Evolutionary conservation across 30 jellyfish, hydroid and myxozoan genomes (phyloP), one percentile per base, ranked within the genome.

Genomic region (Pseudorhiza aurosa): DNA sequence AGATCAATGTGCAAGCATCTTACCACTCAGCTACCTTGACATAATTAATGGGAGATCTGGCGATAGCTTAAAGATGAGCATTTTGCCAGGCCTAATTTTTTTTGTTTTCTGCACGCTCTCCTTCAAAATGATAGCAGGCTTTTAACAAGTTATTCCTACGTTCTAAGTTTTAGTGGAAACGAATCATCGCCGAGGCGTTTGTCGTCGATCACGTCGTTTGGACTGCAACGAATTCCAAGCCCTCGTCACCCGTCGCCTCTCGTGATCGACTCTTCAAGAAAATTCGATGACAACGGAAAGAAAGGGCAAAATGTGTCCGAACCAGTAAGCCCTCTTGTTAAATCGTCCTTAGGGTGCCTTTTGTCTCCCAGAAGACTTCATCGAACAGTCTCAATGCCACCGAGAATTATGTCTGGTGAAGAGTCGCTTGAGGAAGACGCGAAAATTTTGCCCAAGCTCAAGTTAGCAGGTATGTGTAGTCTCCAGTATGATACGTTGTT

Each of bases 211-310:
- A 82, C 99, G 11, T 72, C 99, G 15, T 93, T 93, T 62, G 84
- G 95, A 12, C 60, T 85, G 69, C 97, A 80, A 51, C 94, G 99
- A 15, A 95, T 93, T 12, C 99, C 99, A 26, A 93, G 99, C 39
- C 99, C 99, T 8, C 94, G 93, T 11, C 97, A 93, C 30, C 99
- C 99, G 8, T 93, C 99, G 24, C 99, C 99, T 10, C 74, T 93
- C 33, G 99, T 93, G 50, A 65, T 93, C 35, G 99, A 83, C 69
- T 35, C 96, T 22, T 65, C 94, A 27, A 58, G 72, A 27, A 33
- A 75, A 44, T 8, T 22, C 25, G 91, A 71, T 18, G 88, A 68
- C 10, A 19, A 21, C 46, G 30, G 50, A 21, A 71, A 27, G 58
- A 80, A 47, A 27, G 69, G 36, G 5, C 89, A 67, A 2, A 65